These are phyloP conservation scores for Liasis olivaceus DNA, from an alignment of 2,797 vertebrate genomes.

Conservation along the genomic window DNA sequence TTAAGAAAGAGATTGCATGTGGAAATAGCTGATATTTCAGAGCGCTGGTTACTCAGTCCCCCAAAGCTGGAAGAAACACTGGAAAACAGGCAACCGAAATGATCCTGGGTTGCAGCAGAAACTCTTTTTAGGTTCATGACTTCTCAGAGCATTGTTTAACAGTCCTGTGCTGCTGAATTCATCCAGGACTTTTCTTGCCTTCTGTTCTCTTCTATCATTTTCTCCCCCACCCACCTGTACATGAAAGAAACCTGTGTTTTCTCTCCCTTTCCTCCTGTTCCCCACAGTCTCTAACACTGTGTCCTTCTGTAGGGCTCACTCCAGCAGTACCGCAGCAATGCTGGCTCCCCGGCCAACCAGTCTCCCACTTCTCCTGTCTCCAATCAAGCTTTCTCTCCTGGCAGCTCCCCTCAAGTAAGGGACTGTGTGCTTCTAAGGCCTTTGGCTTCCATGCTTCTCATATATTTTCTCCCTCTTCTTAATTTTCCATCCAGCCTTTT, in stretches of 20 bases:
- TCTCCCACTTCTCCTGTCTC: conserved; percentile 99
- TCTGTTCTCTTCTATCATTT: neutral
- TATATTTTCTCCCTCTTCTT: conserved; percentile 18
- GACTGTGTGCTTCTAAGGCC: conserved; percentile 66
- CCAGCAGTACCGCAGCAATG: conserved; percentile 98
- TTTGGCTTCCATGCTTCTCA: conserved; percentile 46
- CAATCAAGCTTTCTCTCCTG: conserved; percentile 99
- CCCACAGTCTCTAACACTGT: conserved; percentile 72
- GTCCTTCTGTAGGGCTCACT: conserved; percentile 86
- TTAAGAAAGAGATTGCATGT: neutral
- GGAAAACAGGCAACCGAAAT: neutral
- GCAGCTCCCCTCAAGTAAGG: conserved; percentile 99
- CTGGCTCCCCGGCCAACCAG: conserved; percentile 98
- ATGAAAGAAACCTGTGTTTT: neutral
- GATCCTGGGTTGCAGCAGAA: neutral
- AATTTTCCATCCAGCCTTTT: neutral
- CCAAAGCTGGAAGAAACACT: neutral
- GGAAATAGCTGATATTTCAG: neutral
- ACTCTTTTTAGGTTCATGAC: too few relatives aligned
- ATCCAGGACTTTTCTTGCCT: neutral
- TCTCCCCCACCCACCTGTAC: neutral
- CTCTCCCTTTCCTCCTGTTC: neutral
- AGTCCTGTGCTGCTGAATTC: neutral
- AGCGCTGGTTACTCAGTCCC: neutral
- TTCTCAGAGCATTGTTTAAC: neutral